Evolutionary conservation across 1,140 invertebrate genomes (phyloP).

Genomic region (Drosophila cardini): DNA sequence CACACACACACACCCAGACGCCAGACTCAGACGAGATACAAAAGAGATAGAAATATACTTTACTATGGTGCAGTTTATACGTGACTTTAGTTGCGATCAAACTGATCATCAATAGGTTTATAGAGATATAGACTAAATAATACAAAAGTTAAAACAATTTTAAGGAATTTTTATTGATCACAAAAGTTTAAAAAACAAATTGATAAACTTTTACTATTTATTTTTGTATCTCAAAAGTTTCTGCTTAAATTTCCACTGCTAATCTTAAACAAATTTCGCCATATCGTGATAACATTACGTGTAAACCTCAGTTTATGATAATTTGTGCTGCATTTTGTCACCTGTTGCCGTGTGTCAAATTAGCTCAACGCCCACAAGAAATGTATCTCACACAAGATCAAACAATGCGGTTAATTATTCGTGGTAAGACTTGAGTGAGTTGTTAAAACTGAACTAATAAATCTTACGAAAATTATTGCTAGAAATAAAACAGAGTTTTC

Average conservation of each 20-base stretch:
- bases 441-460: not conserved
- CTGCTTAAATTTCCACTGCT: too few species aligned
- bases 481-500: not conserved
- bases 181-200: too few species aligned
- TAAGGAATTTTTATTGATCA: too few species aligned
- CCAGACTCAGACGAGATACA: constrained; percentile 29
- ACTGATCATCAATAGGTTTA: not conserved
- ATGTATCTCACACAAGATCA: not conserved
- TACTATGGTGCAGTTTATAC: not conserved
- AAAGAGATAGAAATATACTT: not conserved
- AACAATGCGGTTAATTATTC: constrained; percentile 10
- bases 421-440: not conserved
- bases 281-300: not conserved
- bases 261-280: too few species aligned
- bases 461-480: not conserved
- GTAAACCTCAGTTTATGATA: constrained; percentile 6
- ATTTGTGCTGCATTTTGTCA: not conserved
- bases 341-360: constrained; percentile 54
- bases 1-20: constrained; percentile 12
- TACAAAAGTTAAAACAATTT: too few species aligned
- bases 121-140: too few species aligned
- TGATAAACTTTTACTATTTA: too few species aligned
- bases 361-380: constrained; percentile 32
- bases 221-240: too few species aligned
- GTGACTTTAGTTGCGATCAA: not conserved